Conservation (phyloP, 2,797 vertebrate genomes). For the Iguana delicatissima region DNA sequence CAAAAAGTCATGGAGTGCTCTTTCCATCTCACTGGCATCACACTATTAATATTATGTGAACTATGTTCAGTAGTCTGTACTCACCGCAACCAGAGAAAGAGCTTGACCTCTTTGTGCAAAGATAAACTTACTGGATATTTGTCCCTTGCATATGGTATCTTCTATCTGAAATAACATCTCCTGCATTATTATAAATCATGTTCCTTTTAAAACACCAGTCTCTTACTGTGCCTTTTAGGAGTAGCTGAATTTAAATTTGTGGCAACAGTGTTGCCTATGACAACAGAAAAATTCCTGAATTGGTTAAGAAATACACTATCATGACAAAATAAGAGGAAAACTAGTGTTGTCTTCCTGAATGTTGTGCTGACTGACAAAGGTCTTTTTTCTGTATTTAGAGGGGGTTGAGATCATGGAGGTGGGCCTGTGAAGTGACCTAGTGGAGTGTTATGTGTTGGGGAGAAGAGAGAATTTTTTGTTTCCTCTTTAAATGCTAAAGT, state of each 20-base stretch:
- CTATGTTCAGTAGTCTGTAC: not conserved
- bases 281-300: no score
- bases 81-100: not conserved
- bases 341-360: no score
- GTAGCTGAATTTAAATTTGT: not conserved
- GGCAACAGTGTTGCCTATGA: not conserved
- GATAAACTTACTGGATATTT: not conserved
- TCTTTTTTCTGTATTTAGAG: no score
- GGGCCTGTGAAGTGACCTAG: no score
- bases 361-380: no score
- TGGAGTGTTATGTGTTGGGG: no score
- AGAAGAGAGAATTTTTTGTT: not conserved
- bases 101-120: not conserved
- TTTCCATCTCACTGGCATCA: not conserved
- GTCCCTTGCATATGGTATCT: not conserved
- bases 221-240: no score
- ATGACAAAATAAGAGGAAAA: no score
- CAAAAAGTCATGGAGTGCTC: no score
- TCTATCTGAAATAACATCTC: not conserved
- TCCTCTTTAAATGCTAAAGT: not conserved
- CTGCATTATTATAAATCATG: not conserved
- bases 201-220: no score
- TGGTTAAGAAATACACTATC: no score
- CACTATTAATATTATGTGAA: not conserved
- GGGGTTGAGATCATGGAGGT: no score